Evolutionary conservation across 2,888 invertebrate species (phyloP).

Genomic region (Monopis laevigella): DNA sequence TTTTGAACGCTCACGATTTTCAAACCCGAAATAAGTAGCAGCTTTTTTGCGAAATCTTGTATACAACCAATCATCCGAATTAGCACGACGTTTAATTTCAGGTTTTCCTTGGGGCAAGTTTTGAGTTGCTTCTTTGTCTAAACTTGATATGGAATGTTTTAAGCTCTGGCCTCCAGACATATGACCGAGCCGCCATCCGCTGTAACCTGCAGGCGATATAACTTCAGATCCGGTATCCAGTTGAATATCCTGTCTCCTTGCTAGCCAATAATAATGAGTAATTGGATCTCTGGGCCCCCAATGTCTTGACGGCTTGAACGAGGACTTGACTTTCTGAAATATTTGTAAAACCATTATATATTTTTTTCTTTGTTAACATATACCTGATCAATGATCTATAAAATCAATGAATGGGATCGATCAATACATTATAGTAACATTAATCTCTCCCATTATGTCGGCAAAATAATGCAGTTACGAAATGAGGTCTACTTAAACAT

Average conservation of each 20-base stretch:
- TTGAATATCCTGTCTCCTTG: conserved; percentile 35
- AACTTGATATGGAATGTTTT: conserved; percentile 20
- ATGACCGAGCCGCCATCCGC: conserved; percentile 35
- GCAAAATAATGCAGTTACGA: no score
- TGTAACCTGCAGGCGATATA: conserved; percentile 25
- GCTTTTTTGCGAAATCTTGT: conserved; percentile 30
- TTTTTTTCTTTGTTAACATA: no score
- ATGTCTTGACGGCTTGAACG: conserved; percentile 47
- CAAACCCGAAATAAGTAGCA: conserved; percentile 1
- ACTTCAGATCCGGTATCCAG: conserved; percentile 20
- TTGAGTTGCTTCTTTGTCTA: not conserved
- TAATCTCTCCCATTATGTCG: no score
- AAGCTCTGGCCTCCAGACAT: conserved; percentile 32
- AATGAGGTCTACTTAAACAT: no score
- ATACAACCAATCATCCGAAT: conserved; percentile 48
- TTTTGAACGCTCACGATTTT: not conserved
- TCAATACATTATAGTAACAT: no score
- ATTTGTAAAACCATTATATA: no score
- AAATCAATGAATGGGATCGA: no score
- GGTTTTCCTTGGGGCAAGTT: conserved; percentile 2
- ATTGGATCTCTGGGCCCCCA: conserved; percentile 59
- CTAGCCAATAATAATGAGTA: conserved; percentile 51
- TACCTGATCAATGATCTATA: no score
- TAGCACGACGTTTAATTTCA: conserved; percentile 31
- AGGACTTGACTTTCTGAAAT: conserved; percentile 47